Base-by-base conservation (phyloP, 2,888 invertebrate species). In the Shargacucullia verbasci region DNA sequence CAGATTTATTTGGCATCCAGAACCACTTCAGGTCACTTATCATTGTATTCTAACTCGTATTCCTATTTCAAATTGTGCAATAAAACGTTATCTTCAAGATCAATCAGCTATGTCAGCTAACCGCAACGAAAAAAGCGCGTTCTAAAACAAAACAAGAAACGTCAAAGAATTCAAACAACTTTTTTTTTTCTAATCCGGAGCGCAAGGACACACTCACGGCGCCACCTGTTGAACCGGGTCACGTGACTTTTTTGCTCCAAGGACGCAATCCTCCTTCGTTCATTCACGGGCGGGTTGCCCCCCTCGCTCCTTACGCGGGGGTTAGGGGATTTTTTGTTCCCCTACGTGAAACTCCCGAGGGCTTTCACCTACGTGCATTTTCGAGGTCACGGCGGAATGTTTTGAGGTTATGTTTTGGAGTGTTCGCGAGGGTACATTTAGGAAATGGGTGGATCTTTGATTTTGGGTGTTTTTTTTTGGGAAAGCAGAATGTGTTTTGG, bases 211-310 rank as follows among this genome's bases (percentile, higher is more conserved):
- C 89, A 88, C 81, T 88, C 82, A 89, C 90, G 91, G 89, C 83
- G 91, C 89, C 92, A 94, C 93, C 93, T 94, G 93, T 94, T 94
- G 93, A 87, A 80, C 81, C 81, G 80, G 88, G 91, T 91, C 93
- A 93, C 92, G 92, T 93, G 92, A 92, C 93, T 92, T 94, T 94
- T 94, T 94, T 93, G 91, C 91, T 90, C 85, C 90, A 94, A 93
- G 93, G 92, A 93, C 92, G 91, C 87, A 85, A 86, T 88, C 90
- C 92, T 91, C 93, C 92, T 92, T 92, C 92, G 90, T 90, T 91
- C 93, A 94, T 93, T 94, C 93, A 94, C 88, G 93, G 92, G 92
- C 84, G 92, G 88, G 77, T 76, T 79, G 73, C 83, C 88, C 90
- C 89, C 87, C 59, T 65, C 88, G 84, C 89, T 88, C 91, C 90